Base-by-base conservation (phyloP, 2,888 invertebrate genomes). In the Dicyrtomina minuta region DNA sequence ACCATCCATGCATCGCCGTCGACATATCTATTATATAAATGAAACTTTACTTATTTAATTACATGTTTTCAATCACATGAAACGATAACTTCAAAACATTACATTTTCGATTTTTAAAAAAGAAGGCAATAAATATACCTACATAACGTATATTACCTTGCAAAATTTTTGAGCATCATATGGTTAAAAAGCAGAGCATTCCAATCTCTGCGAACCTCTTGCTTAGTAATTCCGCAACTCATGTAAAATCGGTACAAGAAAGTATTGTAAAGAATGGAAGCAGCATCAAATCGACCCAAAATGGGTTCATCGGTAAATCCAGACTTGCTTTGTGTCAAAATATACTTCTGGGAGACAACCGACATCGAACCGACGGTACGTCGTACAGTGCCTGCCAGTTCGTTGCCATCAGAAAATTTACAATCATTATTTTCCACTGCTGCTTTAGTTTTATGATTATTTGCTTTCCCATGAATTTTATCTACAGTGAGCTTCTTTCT, bases 21-120 rank as follows among this genome's bases (percentile, higher is more conserved):
- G 4, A 51, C 33, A 60, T 61, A 60, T 17, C 68, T 68, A 43
- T n/a, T n/a, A n/a, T n/a, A n/a, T n/a, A n/a, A 3, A 62, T n/a
- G n/a, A n/a, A n/a, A n/a, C n/a, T n/a, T n/a, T n/a, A n/a, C n/a
- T n/a, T n/a, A n/a, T n/a, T n/a, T n/a, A n/a, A n/a, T n/a, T n/a
- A n/a, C n/a, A n/a, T n/a, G n/a, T n/a, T n/a, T n/a, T n/a, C n/a
- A n/a, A n/a, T n/a, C n/a, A n/a, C n/a, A n/a, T n/a, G n/a, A n/a
- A n/a, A n/a, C n/a, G n/a, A n/a, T n/a, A n/a, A n/a, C n/a, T n/a
- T n/a, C n/a, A n/a, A n/a, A n/a, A n/a, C n/a, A n/a, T n/a, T n/a
- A n/a, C n/a, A n/a, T n/a, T n/a, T n/a, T n/a, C n/a, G n/a, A n/a
- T n/a, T n/a, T n/a, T n/a, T n/a, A n/a, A n/a, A n/a, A n/a, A n/a